These are phyloP conservation scores for Manacus vitellinus DNA, from an alignment of 2,113 vertebrate genomes.

Conservation along the genomic window DNA sequence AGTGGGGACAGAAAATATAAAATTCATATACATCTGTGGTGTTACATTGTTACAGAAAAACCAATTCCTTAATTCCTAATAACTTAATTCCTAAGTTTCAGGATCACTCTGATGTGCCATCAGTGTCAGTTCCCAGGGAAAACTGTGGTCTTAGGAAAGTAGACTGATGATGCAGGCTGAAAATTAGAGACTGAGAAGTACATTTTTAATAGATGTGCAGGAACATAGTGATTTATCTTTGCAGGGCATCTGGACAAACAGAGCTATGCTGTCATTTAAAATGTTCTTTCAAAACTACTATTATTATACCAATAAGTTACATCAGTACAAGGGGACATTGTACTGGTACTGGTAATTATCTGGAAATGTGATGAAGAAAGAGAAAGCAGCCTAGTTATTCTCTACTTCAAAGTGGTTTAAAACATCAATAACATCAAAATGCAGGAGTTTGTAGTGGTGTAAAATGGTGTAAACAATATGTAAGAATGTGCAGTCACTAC, in stretches of 20 bases:
- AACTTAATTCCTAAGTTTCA: background rate
- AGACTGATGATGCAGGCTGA: background rate
- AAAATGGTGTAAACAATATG: background rate
- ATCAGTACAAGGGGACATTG: background rate
- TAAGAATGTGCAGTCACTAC: background rate
- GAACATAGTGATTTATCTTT: background rate
- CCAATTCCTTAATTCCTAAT: background rate
- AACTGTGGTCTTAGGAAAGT: background rate
- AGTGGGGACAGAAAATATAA: background rate
- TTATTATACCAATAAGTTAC: background rate
- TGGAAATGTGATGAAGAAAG: background rate
- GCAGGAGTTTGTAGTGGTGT: background rate
- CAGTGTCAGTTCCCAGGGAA: background rate
- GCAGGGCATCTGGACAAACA: background rate
- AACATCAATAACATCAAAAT: background rate
- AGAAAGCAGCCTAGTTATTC: background rate
- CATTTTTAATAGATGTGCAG: background rate
- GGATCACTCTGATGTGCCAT: accelerated
- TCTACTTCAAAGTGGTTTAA: background rate
- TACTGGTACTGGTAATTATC: background rate
- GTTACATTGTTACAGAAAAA: accelerated
- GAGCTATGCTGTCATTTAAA: background rate
- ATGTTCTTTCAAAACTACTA: background rate
- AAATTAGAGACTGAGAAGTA: background rate
- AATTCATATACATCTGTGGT: background rate